A percentile compares a stretch with the other conserved stretches of the same genome.
These are phyloP conservation scores for Diplolepis rosae DNA, from an alignment of 2,888 invertebrate genomes.

Conservation along the genomic window DNA sequence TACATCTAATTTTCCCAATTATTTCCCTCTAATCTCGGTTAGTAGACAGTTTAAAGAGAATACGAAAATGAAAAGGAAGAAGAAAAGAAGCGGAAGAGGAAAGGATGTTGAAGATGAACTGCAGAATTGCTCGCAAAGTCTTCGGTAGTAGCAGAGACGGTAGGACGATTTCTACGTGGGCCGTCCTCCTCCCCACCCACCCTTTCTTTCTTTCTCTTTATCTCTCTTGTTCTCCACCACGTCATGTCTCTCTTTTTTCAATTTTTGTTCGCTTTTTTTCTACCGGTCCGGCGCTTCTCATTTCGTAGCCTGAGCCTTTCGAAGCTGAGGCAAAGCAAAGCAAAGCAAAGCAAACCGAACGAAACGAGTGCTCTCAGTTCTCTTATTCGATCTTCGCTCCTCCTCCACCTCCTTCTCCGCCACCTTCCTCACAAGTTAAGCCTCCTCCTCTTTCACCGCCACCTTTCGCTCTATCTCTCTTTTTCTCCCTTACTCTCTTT, in stretches of 20 bases:
- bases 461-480: constrained; percentile 42
- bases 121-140: not conserved
- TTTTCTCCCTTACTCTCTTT: constrained; percentile 39
- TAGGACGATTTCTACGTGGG: constrained; percentile 42
- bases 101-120: not conserved
- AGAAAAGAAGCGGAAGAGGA: not conserved
- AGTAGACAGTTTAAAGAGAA: too few relatives aligned
- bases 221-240: not conserved
- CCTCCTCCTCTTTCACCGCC: constrained; percentile 45
- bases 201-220: constrained; percentile 34
- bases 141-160: constrained; percentile 27
- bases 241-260: constrained; percentile 36
- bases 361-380: constrained; percentile 57
- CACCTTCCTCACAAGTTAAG: constrained; percentile 40
- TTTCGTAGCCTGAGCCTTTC: constrained; percentile 54
- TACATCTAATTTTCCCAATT: too few relatives aligned
- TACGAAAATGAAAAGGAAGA: not conserved
- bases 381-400: constrained; percentile 67
- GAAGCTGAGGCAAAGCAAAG: constrained; percentile 54
- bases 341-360: constrained; percentile 64
- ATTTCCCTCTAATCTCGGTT: too few relatives aligned
- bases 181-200: constrained; percentile 40
- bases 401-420: constrained; percentile 54
- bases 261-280: constrained; percentile 53
- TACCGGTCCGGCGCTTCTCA: constrained; percentile 51